Percentiles rank a stretch among this genome's conserved stretches.
Conservation (phyloP, 2,888 invertebrate genomes). For the Oconnorella tubifera region DNA sequence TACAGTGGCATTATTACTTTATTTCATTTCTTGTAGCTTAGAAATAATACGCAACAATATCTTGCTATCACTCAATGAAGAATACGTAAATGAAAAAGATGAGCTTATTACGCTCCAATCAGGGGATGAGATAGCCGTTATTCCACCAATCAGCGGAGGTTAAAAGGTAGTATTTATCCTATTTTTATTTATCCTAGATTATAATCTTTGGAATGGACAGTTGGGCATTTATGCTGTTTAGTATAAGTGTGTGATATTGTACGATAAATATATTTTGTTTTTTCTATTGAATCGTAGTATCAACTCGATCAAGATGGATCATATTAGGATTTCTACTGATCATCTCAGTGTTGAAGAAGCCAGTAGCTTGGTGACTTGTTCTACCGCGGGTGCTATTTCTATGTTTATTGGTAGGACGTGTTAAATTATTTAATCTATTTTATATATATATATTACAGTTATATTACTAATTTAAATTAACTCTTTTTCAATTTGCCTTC, state of each 20-base stretch:
- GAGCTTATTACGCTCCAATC: conserved; percentile 55
- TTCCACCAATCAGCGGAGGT: conserved; percentile 92
- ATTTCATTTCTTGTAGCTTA: conserved; percentile 56
- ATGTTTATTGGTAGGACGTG: conserved; percentile 89
- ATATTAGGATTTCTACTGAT: conserved; percentile 62
- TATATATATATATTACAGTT: too few relatives aligned
- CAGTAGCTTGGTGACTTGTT: conserved; percentile 49
- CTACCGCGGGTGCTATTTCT: conserved; percentile 78
- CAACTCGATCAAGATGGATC: conserved; percentile 38
- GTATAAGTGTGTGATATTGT: too few relatives aligned
- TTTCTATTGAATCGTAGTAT: not conserved
- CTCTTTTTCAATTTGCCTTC: too few relatives aligned
- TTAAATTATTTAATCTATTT: too few relatives aligned
- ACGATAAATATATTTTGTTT: not conserved
- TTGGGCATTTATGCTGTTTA: too few relatives aligned
- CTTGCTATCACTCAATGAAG: conserved; percentile 78
- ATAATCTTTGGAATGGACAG: too few relatives aligned
- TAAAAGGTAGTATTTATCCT: too few relatives aligned
- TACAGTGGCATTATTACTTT: too few relatives aligned
- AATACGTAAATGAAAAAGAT: conserved; percentile 65
- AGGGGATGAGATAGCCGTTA: conserved; percentile 81
- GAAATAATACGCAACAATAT: conserved; percentile 68
- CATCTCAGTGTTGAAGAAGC: conserved; percentile 69
- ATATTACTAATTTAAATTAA: too few relatives aligned
- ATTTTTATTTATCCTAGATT: too few relatives aligned